phyloP scores from a whole-genome alignment of 2,113 vertebrate genomes.

The Astur gentilis region DNA sequence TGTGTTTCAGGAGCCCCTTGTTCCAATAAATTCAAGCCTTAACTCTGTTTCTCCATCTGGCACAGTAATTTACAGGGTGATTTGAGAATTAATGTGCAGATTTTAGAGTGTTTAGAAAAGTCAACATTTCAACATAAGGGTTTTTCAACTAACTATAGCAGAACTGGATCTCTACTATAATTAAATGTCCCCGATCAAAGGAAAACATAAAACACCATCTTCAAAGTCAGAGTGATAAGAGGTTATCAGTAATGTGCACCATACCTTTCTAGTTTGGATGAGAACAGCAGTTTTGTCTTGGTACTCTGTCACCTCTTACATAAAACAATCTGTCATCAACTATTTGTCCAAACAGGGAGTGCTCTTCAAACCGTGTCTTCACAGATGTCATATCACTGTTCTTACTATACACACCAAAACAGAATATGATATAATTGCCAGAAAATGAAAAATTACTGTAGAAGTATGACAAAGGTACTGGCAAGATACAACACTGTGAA shows the following conservation, averaged over 20 bases:
- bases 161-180: not conserved
- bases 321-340: not conserved
- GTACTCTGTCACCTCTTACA: not conserved
- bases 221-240: not conserved
- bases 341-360: not conserved
- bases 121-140: not conserved
- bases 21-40: not conserved
- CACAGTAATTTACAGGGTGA: not conserved
- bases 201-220: not conserved
- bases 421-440: not conserved
- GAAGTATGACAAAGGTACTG: not conserved
- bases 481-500: not conserved
- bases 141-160: not conserved
- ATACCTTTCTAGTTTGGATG: not conserved
- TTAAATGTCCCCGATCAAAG: not conserved
- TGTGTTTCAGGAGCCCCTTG: not conserved
- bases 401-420: not conserved
- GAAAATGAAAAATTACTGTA: not conserved
- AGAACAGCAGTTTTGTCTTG: not conserved
- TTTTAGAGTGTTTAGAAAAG: not conserved
- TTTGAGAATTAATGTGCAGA: not conserved
- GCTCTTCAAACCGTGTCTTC: not conserved
- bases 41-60: not conserved
- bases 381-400: not conserved
- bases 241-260: not conserved